Evolutionary conservation across 2,888 invertebrate genomes (phyloP).

Genomic region (Phalera bucephala): DNA sequence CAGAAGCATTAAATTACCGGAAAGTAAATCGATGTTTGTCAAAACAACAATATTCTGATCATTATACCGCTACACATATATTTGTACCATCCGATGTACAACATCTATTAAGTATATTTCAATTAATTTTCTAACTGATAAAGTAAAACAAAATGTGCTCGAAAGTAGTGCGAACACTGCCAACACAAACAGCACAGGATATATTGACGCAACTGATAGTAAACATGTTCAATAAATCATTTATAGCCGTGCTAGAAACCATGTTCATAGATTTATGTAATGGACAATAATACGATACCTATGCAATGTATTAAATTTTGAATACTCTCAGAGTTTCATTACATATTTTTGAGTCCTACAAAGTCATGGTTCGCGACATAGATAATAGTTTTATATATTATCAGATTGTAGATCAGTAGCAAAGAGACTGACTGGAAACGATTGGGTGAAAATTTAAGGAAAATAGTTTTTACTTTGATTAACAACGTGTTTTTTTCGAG

Average conservation of each 20-base stretch:
- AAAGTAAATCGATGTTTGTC: background rate
- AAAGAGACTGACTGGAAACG: too few species aligned
- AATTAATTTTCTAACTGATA: constrained; percentile 10
- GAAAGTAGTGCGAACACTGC: constrained; percentile 24
- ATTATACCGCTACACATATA: too few species aligned
- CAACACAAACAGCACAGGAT: constrained; percentile 33
- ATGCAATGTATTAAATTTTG: too few species aligned
- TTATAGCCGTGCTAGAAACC: constrained; percentile 23
- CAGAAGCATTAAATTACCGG: background rate
- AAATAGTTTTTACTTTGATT: background rate
- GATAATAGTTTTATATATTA: too few species aligned
- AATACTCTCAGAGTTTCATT: too few species aligned
- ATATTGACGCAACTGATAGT: constrained; percentile 43
- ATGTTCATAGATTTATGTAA: too few species aligned
- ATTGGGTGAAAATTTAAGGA: background rate
- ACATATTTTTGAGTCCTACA: too few species aligned
- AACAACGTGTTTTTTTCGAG: background rate
- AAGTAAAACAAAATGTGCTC: constrained; percentile 30
- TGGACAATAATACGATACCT: too few species aligned
- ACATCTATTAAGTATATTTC: too few species aligned
- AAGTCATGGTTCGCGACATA: too few species aligned
- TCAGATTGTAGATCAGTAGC: too few species aligned
- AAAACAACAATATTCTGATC: background rate
- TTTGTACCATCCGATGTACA: too few species aligned
- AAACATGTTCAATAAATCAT: constrained; percentile 45